Conservation (phyloP, 2,888 invertebrate genomes). For the Hydroisotoma schaefferi region DNA sequence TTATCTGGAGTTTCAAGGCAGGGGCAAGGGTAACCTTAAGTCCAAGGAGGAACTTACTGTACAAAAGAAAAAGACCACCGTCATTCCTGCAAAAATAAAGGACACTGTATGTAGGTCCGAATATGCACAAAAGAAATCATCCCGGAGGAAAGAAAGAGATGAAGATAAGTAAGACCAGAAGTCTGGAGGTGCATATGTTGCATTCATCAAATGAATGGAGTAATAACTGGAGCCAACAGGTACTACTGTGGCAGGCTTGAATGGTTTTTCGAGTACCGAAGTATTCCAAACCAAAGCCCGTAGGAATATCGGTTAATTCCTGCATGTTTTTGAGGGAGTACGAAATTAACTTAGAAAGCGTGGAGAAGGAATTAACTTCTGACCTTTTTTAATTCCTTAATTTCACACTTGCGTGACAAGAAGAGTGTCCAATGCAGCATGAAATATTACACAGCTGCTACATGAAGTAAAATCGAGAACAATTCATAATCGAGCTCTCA, state of each 20-base stretch:
- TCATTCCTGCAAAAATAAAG: constrained; percentile 16
- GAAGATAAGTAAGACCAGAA: too few species aligned
- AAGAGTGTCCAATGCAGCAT: constrained; percentile 12
- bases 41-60: constrained; percentile 14
- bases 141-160: too few species aligned
- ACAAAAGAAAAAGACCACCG: constrained; percentile 16
- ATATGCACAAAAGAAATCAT: too few species aligned
- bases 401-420: constrained; percentile 18
- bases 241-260: constrained; percentile 22
- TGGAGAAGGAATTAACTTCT: constrained; percentile 16
- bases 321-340: neutral
- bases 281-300: constrained; percentile 3
- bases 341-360: constrained; percentile 3
- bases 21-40: too few species aligned
- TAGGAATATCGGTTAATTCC: constrained; percentile 10
- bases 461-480: neutral
- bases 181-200: constrained; percentile 25
- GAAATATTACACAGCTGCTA: constrained; percentile 22
- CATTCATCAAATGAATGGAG: constrained; percentile 18
- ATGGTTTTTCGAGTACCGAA: constrained; percentile 24
- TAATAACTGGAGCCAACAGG: constrained; percentile 22
- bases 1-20: neutral
- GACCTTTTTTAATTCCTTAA: constrained; percentile 10
- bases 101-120: too few species aligned
- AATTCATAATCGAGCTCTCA: constrained; percentile 18